phyloP scores from a whole-genome alignment of 1,140 invertebrate species.

The Thalassaphorura encarpata region DNA sequence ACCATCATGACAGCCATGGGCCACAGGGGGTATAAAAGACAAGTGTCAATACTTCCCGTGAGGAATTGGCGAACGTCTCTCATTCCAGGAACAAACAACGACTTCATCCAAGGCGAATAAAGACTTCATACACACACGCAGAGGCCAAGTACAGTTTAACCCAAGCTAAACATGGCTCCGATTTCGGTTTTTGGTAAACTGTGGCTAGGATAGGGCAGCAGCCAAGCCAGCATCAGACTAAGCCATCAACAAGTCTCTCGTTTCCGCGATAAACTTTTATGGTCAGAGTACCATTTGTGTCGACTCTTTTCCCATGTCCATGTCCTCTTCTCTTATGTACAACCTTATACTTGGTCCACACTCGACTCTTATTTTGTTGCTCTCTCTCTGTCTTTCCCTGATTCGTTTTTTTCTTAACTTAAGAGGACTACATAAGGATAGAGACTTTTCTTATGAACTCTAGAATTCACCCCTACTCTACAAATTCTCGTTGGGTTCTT shows the following conservation, averaged over 20 bases:
- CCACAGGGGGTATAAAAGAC: slow-evolving; percentile 12
- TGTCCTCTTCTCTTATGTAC: slow-evolving; percentile 2
- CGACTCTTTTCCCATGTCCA: background rate
- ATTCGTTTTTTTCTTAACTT: slow-evolving; percentile 1
- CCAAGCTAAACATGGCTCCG: no score
- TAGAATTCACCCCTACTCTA: no score
- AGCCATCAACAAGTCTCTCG: slow-evolving; percentile 27
- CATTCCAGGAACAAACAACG: background rate
- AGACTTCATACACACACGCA: no score
- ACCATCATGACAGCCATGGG: slow-evolving; percentile 5
- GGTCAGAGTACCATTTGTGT: slow-evolving; percentile 18
- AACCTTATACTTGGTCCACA: no score
- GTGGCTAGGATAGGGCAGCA: no score
- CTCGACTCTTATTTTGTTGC: background rate
- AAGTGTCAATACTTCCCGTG: slow-evolving; percentile 18
- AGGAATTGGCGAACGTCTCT: background rate
- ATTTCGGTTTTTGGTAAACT: no score
- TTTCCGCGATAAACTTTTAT: slow-evolving; percentile 29
- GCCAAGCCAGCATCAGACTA: no score
- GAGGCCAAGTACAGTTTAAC: no score
- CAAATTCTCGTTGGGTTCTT: no score
- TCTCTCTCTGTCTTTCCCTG: background rate
- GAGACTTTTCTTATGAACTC: no score
- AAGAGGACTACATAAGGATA: background rate
- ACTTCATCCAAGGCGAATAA: no score